phyloP scores from a whole-genome alignment of 2,113 vertebrate species.

The Oryctolagus cuniculus region mOryCun1.1 NC_091435.1:72525501-72526000 shows the following conservation, averaged over 20 bases:
- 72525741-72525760: constrained; percentile 68
- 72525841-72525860: constrained; percentile 49
- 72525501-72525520: constrained; percentile 7
- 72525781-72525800: constrained; percentile 67
- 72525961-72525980: constrained; percentile 52
- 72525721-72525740: constrained; percentile 69
- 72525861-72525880: constrained; percentile 53
- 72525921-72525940: neutral
- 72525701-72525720: constrained; percentile 75
- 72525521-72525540: neutral
- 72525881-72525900: constrained; percentile 59
- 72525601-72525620: neutral
- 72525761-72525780: constrained; percentile 60
- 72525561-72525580: neutral
- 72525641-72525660: neutral
- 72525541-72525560: neutral
- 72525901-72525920: neutral
- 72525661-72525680: neutral
- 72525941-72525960: constrained; percentile 1
- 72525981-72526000: constrained; percentile 49
- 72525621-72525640: constrained; percentile 8
- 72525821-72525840: constrained; percentile 57
- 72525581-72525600: constrained; percentile 21
- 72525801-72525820: constrained; percentile 62
- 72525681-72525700: constrained; percentile 17